These are phyloP conservation scores for Grantiella picta DNA, from an alignment of 2,113 vertebrate species.

Conservation along the genomic window DNA sequence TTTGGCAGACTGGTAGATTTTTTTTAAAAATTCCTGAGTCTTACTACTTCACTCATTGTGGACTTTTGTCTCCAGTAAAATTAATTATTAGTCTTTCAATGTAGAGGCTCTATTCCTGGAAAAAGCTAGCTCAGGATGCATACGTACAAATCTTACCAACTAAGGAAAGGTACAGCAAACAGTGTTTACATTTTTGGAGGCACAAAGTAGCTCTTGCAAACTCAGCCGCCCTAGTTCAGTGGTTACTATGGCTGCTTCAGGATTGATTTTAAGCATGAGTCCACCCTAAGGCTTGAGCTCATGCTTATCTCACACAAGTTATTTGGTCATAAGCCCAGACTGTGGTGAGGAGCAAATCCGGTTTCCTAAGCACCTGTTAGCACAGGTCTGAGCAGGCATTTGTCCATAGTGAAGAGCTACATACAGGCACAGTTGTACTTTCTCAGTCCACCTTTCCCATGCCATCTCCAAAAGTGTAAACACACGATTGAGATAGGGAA, in stretches of 20 bases:
- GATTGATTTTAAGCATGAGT: neutral
- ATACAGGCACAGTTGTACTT: neutral
- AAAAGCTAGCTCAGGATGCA: rapidly evolving
- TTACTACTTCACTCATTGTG: neutral
- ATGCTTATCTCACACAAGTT: neutral
- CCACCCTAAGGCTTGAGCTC: neutral
- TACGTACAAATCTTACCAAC: neutral
- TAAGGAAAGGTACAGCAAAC: neutral
- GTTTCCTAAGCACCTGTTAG: neutral
- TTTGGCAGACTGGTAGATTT: neutral
- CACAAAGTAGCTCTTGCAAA: neutral
- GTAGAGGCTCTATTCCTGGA: neutral
- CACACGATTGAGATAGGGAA: rapidly evolving
- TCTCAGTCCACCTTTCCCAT: neutral
- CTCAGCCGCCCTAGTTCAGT: neutral
- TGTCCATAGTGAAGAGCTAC: neutral
- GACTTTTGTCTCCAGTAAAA: neutral
- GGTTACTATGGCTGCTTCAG: neutral
- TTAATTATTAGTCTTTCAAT: neutral
- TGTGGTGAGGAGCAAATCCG: neutral
- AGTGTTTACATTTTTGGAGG: neutral
- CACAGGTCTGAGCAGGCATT: neutral
- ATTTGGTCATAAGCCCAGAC: neutral
- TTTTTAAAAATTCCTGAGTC: neutral
- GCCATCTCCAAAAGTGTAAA: neutral